Conservation (phyloP, 2,113 vertebrate genomes). For the Macaca fascicularis region T2T-MFA8v1.1 NC_088375.1:226188501-226189000, state of each 20-base stretch:
- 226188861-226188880: neutral
- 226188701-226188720: constrained; percentile 8
- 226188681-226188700: neutral
- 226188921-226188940: neutral
- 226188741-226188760: neutral
- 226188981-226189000: too few species aligned
- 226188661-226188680: neutral
- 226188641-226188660: neutral
- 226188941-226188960: neutral
- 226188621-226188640: neutral
- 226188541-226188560: constrained; percentile 15
- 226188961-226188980: too few species aligned
- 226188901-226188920: neutral
- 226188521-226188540: neutral
- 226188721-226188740: neutral
- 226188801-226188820: neutral
- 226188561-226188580: neutral
- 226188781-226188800: neutral
- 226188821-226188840: neutral
- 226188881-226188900: neutral
- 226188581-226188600: neutral
- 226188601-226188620: neutral
- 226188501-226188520: neutral
- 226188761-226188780: neutral
- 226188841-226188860: neutral